A percentile compares a stretch with the other conserved stretches of the same genome.
phyloP scores from a whole-genome alignment of 2,113 vertebrate genomes.

The Otolemur garnettii region DNA sequence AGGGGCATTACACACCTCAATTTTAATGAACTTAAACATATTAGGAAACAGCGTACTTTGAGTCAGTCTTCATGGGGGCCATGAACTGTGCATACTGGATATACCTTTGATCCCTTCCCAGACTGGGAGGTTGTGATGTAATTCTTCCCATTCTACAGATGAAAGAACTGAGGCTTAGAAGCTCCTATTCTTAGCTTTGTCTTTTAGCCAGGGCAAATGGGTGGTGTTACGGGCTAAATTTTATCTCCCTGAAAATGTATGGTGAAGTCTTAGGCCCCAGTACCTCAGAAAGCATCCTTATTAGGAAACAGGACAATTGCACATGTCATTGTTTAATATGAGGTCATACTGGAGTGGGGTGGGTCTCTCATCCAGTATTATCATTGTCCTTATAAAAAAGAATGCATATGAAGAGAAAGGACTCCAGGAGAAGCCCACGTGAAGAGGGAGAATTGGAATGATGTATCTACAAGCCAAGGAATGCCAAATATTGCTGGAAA shows the following conservation, averaged over 20 bases:
- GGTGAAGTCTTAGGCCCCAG: rapidly evolving
- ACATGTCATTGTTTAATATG: neutral
- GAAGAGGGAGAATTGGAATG: neutral
- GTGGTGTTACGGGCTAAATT: neutral
- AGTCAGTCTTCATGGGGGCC: neutral
- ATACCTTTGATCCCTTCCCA: neutral
- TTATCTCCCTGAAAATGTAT: rapidly evolving
- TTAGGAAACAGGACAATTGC: neutral
- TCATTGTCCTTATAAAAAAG: neutral
- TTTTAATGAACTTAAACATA: neutral
- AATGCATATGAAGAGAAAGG: neutral
- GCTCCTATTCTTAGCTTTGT: neutral
- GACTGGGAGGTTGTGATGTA: neutral
- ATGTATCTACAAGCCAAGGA: neutral
- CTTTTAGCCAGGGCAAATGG: neutral
- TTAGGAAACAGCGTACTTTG: neutral
- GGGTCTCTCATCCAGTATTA: neutral
- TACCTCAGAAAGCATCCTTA: neutral
- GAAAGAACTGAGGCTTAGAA: neutral
- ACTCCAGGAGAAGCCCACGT: rapidly evolving
- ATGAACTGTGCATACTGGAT: rapidly evolving
- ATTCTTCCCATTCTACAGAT: neutral
- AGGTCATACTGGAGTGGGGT: neutral
- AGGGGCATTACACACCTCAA: neutral
- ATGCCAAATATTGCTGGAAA: rapidly evolving